Evolutionary conservation across 1,140 invertebrate species (phyloP).

Genomic region (Cotesia chilonis): DNA sequence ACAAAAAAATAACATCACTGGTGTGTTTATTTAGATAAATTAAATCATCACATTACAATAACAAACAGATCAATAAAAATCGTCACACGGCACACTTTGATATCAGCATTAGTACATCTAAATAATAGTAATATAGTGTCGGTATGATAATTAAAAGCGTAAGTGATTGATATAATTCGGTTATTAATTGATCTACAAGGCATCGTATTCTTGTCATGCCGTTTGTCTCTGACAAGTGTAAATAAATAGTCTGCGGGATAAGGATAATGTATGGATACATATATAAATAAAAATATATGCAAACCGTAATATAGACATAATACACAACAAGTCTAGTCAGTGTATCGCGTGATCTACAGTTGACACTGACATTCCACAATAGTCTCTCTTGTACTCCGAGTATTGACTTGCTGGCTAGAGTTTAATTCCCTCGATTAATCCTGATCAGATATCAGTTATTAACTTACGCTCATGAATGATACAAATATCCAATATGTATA

Average conservation of each 20-base stretch:
- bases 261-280: slow-evolving; percentile 14
- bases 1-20: too few species aligned
- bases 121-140: too few species aligned
- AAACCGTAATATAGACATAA: slow-evolving; percentile 4
- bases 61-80: too few species aligned
- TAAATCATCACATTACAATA: too few species aligned
- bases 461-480: slow-evolving; percentile 9
- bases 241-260: slow-evolving; percentile 7
- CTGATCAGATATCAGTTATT: slow-evolving; percentile 34
- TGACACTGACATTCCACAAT: slow-evolving; percentile 37
- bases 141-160: background rate
- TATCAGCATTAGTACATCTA: too few species aligned
- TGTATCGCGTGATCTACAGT: slow-evolving; percentile 29
- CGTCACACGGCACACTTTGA: too few species aligned
- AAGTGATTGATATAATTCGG: slow-evolving; percentile 4
- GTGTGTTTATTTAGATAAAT: too few species aligned
- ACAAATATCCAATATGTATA: slow-evolving; percentile 10
- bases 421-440: slow-evolving; percentile 37
- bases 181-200: background rate
- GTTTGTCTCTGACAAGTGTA: slow-evolving; percentile 22
- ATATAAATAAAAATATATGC: background rate
- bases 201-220: slow-evolving; percentile 5
- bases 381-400: slow-evolving; percentile 15
- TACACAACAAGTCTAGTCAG: slow-evolving; percentile 18
- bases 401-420: slow-evolving; percentile 32